These are phyloP conservation scores for Cyrtorhinus lividipennis DNA, from an alignment of 1,140 invertebrate species.

Conservation along the genomic window DNA sequence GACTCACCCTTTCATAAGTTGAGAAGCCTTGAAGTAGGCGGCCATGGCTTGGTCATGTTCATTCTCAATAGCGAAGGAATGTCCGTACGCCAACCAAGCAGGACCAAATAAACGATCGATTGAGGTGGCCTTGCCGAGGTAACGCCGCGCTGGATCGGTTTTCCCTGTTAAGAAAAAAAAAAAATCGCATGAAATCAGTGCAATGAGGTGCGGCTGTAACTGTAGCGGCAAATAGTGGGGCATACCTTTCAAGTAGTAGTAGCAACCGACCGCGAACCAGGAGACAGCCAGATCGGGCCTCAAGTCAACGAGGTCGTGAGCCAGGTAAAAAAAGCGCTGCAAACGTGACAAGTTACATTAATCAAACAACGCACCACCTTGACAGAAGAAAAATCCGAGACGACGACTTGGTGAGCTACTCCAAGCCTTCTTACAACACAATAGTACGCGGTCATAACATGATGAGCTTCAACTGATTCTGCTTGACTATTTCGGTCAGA, in stretches of 20 bases:
- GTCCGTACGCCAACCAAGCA: constrained; percentile 91
- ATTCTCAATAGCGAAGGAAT: constrained; percentile 90
- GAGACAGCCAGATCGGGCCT: constrained; percentile 83
- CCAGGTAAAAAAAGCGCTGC: constrained; percentile 76
- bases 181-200: too few species aligned
- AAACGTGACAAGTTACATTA: constrained; percentile 31
- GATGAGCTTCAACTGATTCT: too few species aligned
- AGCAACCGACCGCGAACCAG: constrained; percentile 95
- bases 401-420: too few species aligned
- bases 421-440: too few species aligned
- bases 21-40: constrained; percentile 85
- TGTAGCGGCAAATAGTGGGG: too few species aligned
- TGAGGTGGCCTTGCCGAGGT: constrained; percentile 80
- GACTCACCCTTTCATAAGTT: constrained; percentile 58
- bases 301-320: constrained; percentile 81
- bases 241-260: constrained; percentile 87
- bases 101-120: constrained; percentile 82
- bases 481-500: too few species aligned
- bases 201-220: too few species aligned
- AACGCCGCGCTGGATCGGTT: constrained; percentile 75
- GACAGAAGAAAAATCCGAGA: neutral
- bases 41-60: constrained; percentile 98
- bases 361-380: neutral
- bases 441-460: too few species aligned
- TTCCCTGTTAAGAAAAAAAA: too few species aligned